Evolutionary conservation across 2,888 invertebrate genomes (phyloP), one percentile per base, ranked within the genome.

Genomic region (Hipparchia sbordonii): DNA sequence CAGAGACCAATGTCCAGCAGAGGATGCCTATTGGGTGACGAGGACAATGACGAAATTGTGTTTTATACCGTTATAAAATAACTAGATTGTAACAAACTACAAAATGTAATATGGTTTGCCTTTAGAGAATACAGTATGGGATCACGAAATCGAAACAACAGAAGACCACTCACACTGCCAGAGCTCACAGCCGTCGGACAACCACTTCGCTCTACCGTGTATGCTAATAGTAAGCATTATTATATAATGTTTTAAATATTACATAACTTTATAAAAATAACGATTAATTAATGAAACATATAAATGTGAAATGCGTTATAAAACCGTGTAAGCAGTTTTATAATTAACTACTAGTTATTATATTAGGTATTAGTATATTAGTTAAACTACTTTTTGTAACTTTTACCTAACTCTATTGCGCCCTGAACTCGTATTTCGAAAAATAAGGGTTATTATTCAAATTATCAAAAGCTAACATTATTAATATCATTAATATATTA

Each of bases 161-260:
- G 93, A 51, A 85, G 92, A 13, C 88, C 91, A 7, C 84, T 91
- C 45, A 89, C 91, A 2, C 84, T 93, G 73, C 93, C 93, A 1
- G 93, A 93, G 76, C 85, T 93, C 9, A 79, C 89, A 45, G 79
- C 81, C 2, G 77, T 77, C 2, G 90, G 87, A 2, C 91, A 89
- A 73, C 87, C 87, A 52, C 80, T 87, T 52, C 90, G 91, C 79
- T 87, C 92, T 75, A 90, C 92, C 76, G 83, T 92, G 39, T 92
- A 89, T 82, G 92, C 89, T 48, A 92, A 93, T 77, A 82, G 93
- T 93, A 71, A 84, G 91, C 84, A 62, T 52, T 9, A 46, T 52
- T 65, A 39, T 39, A 39, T 39, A 4, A 39, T 5, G 39, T 39
- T 39, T 23, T 23, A 23, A 23, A 23, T 9, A 46, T 52, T 65